Conservation (phyloP, 2,113 vertebrate genomes). For the Sinocyclocheilus anophthalmus region DNA sequence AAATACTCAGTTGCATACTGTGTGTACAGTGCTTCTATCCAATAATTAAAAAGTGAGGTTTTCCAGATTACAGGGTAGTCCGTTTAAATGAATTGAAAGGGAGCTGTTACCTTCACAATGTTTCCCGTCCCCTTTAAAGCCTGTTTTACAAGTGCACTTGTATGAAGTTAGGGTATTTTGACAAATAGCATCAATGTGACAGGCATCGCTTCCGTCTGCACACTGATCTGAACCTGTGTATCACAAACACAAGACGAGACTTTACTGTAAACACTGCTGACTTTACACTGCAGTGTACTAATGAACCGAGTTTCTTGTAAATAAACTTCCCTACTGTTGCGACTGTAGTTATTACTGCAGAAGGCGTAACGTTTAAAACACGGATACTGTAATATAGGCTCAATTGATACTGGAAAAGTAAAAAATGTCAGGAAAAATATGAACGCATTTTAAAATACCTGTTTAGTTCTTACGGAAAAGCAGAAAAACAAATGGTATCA, state of each 20-base stretch:
- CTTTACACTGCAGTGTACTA: not conserved
- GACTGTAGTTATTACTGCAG: not conserved
- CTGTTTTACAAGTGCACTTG: conserved; percentile 92
- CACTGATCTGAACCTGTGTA: conserved; percentile 75
- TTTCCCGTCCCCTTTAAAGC: conserved; percentile 89
- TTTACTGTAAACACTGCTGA: not conserved
- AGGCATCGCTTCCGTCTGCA: conserved; percentile 86
- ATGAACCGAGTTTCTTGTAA: not conserved
- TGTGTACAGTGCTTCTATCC: not conserved
- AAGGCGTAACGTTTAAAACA: not conserved
- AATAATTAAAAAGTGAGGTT: not conserved
- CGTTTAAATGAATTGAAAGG: not conserved
- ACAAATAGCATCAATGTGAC: conserved; percentile 93
- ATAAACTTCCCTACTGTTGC: not conserved
- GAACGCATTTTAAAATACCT: too few relatives aligned
- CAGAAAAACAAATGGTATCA: not conserved
- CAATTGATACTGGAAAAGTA: not conserved
- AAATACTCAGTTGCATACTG: not conserved
- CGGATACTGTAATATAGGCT: not conserved
- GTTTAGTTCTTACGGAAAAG: too few relatives aligned
- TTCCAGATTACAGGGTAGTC: not conserved
- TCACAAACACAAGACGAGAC: not conserved
- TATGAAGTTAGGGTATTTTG: conserved; percentile 88
- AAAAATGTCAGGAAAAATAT: not conserved
- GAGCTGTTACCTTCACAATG: conserved; percentile 82